A percentile compares a stretch with the other conserved stretches of the same genome.
phyloP scores from a whole-genome alignment of 2,888 invertebrate genomes.

The Microctonus aethiopoides region DNA sequence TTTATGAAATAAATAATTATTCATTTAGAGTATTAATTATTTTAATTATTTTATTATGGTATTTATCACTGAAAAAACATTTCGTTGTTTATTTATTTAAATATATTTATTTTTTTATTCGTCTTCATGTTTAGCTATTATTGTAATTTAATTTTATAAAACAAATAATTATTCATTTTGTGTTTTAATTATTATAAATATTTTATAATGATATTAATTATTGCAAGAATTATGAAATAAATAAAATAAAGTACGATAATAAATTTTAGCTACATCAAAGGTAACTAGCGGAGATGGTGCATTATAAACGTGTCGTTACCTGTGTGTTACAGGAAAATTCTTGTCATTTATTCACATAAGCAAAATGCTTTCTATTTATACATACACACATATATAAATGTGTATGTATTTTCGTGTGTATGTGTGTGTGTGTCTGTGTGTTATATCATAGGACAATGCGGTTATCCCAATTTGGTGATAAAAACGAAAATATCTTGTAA shows the following conservation, averaged over 20 bases:
- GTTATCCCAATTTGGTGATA: background rate
- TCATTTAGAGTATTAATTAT: no score
- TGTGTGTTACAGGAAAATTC: background rate
- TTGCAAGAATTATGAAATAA: no score
- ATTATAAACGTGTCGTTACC: background rate
- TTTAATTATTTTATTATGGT: no score
- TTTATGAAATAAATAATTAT: no score
- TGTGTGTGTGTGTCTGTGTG: background rate
- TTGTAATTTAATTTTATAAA: no score
- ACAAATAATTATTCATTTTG: no score
- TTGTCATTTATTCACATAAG: background rate
- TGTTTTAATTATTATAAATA: no score
- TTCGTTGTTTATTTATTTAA: no score
- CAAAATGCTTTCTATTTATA: background rate
- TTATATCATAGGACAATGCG: background rate
- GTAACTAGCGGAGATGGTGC: background rate
- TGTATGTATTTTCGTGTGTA: background rate
- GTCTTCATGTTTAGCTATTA: no score
- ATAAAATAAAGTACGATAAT: background rate
- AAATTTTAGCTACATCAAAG: background rate
- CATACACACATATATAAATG: background rate
- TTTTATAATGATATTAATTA: no score
- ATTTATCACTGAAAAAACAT: no score
- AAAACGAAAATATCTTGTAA: background rate
- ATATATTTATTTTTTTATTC: no score